These are phyloP conservation scores for Barypeithes pellucidus DNA, from an alignment of 2,888 invertebrate species.

Conservation along the genomic window DNA sequence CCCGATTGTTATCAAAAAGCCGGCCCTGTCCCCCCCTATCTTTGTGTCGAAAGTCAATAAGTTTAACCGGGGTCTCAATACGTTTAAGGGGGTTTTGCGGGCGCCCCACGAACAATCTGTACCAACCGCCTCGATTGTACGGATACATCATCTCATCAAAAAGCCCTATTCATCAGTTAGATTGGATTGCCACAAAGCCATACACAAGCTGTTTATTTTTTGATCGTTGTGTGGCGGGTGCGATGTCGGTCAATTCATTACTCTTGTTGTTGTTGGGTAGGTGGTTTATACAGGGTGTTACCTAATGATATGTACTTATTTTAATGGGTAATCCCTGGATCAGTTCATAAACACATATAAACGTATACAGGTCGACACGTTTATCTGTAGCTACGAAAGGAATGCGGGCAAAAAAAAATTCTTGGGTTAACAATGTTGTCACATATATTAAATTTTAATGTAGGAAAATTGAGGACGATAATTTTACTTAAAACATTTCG, in stretches of 20 bases:
- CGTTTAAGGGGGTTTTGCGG: slow-evolving; percentile 16
- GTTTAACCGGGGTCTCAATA: slow-evolving; percentile 45
- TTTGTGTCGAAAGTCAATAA: slow-evolving; percentile 60
- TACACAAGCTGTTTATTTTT: slow-evolving; percentile 42
- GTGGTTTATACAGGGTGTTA: not conserved
- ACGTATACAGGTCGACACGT: too few species aligned
- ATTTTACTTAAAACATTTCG: too few species aligned
- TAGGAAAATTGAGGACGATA: too few species aligned
- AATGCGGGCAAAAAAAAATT: too few species aligned
- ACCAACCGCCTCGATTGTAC: slow-evolving; percentile 57
- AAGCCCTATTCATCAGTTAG: slow-evolving; percentile 59
- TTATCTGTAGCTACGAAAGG: too few species aligned
- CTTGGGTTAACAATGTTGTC: too few species aligned
- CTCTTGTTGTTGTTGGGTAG: slow-evolving; percentile 1
- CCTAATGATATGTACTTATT: too few species aligned
- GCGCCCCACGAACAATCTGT: slow-evolving; percentile 59
- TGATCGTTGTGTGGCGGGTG: slow-evolving; percentile 1
- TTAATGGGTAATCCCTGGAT: too few species aligned
- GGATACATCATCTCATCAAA: slow-evolving; percentile 57
- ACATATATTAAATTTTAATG: too few species aligned
- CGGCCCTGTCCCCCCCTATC: slow-evolving; percentile 51
- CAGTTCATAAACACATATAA: too few species aligned
- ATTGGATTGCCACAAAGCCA: slow-evolving; percentile 53
- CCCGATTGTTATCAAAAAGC: too few species aligned
- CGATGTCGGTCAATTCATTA: slow-evolving; percentile 1